phyloP scores from a whole-genome alignment of 1,140 invertebrate genomes.

The Brachionus asplanchnoidis region DNA sequence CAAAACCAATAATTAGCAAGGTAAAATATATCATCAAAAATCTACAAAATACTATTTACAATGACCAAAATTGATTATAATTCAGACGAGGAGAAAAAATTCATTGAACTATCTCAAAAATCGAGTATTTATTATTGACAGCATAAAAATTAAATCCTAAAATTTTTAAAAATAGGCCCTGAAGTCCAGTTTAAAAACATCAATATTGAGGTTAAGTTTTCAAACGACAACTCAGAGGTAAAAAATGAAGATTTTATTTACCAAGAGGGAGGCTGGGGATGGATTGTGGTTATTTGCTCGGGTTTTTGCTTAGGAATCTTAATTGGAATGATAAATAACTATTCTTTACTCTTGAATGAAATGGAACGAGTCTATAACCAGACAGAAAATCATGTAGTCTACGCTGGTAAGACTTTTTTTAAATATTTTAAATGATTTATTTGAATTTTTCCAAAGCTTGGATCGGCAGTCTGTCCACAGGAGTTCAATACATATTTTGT shows the following conservation, averaged over 20 bases:
- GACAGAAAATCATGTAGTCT: conserved; percentile 27
- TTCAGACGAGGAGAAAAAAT: not conserved
- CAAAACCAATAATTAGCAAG: not conserved
- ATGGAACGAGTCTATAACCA: conserved; percentile 18
- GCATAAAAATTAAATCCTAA: not conserved
- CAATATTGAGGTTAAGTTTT: not conserved
- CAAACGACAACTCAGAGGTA: not conserved
- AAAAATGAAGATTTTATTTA: not conserved
- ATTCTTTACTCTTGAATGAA: conserved; percentile 22
- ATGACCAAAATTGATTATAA: not conserved
- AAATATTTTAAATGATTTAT: not conserved
- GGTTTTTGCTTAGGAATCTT: conserved; percentile 28
- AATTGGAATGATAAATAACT: conserved; percentile 36
- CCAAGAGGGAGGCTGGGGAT: conserved; percentile 25
- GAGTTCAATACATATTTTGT: conserved; percentile 27
- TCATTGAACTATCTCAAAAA: not conserved
- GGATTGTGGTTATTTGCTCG: conserved; percentile 10
- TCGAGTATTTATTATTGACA: not conserved
- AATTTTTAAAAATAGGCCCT: not conserved
- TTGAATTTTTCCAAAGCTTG: not conserved
- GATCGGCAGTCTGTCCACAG: conserved; percentile 22
- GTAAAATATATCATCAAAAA: not conserved
- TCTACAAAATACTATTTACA: not conserved
- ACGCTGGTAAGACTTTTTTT: not conserved
- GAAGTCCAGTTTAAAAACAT: not conserved